Percentiles rank a stretch among this genome's conserved stretches.
phyloP scores from a whole-genome alignment of 2,888 invertebrate genomes.

The Synergus umbraculus region DNA sequence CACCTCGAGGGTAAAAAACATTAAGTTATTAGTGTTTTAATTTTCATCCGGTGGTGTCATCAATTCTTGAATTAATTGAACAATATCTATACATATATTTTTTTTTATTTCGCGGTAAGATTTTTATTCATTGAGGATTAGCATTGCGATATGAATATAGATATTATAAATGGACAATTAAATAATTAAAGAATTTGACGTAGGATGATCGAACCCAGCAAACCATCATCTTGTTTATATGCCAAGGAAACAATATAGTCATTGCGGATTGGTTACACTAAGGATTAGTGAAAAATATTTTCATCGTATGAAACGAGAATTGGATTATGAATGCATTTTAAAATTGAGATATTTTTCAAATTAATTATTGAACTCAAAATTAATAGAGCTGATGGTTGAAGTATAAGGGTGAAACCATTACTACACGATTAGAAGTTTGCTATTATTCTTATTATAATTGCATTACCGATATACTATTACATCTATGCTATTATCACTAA shows the following conservation, averaged over 20 bases:
- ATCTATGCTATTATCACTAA: conserved; percentile 16
- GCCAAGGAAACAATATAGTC: background rate
- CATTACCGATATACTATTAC: conserved; percentile 15
- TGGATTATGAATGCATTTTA: background rate
- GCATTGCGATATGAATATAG: conserved; percentile 23
- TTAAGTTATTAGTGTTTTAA: conserved; percentile 35
- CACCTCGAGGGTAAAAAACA: conserved; percentile 28
- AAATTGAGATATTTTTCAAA: background rate
- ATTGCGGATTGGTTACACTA: background rate
- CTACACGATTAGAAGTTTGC: conserved; percentile 15
- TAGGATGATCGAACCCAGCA: conserved; percentile 29
- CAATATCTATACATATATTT: conserved; percentile 31
- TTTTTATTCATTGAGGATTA: conserved; percentile 21
- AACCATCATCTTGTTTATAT: conserved; percentile 24
- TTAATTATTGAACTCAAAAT: background rate
- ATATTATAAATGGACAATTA: background rate
- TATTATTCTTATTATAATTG: conserved; percentile 2
- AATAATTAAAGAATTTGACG: conserved; percentile 7
- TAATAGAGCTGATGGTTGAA: background rate
- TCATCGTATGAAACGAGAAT: background rate
- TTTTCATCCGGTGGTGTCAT: conserved; percentile 3
- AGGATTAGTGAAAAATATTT: background rate
- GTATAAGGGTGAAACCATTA: background rate
- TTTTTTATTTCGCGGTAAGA: conserved; percentile 31
- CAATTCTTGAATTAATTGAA: background rate